phyloP scores from a whole-genome alignment of 2,888 invertebrate genomes.

The Agrochola litura region DNA sequence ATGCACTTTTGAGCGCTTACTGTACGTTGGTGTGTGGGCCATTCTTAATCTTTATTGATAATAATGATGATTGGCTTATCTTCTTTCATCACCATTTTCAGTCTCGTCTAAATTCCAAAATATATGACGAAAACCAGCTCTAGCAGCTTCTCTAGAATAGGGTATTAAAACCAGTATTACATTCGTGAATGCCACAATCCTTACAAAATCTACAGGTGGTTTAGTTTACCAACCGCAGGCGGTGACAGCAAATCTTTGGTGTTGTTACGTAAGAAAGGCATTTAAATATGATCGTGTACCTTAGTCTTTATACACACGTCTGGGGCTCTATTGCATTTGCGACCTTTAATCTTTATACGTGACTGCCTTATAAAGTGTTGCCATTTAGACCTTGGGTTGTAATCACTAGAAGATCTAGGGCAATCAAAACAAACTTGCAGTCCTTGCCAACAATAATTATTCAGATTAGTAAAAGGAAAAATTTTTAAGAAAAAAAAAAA shows the following conservation, averaged over 20 bases:
- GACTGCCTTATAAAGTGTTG: neutral
- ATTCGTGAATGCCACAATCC: constrained; percentile 22
- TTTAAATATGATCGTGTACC: neutral
- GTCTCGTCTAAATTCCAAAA: neutral
- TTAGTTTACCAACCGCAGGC: constrained; percentile 17
- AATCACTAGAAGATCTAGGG: constrained; percentile 31
- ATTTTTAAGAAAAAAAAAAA: too few species aligned
- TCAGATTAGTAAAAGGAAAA: neutral
- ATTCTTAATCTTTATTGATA: neutral
- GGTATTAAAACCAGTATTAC: constrained; percentile 30
- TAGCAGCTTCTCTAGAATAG: neutral
- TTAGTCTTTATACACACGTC: neutral
- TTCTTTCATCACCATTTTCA: neutral
- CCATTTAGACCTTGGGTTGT: constrained; percentile 8
- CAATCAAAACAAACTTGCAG: constrained; percentile 2
- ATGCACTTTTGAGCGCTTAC: too few species aligned
- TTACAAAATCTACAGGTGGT: constrained; percentile 43
- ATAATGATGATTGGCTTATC: neutral
- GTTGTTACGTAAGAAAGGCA: constrained; percentile 23
- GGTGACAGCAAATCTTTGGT: constrained; percentile 3
- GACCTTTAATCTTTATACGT: constrained; percentile 32
- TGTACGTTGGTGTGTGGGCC: too few species aligned
- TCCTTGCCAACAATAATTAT: neutral
- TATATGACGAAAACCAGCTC: constrained; percentile 13
- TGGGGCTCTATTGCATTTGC: constrained; percentile 2